Percentiles rank a stretch among this genome's conserved stretches.
These are phyloP conservation scores for Kuschelorhynchus macadamiae DNA, from an alignment of 2,888 invertebrate genomes.

Conservation along the genomic window DNA sequence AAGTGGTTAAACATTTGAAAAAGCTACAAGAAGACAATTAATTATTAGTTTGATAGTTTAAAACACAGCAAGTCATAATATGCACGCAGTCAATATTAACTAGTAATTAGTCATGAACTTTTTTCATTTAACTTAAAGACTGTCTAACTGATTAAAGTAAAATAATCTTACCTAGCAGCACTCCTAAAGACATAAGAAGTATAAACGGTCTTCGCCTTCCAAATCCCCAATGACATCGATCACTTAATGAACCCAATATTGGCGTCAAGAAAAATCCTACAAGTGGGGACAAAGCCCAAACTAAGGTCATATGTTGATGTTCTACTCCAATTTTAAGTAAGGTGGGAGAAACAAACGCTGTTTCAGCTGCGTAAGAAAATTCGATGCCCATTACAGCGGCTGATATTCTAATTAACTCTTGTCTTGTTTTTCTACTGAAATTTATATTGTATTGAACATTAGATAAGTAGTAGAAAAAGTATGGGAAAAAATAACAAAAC, in stretches of 20 bases:
- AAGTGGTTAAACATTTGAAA: too few species aligned
- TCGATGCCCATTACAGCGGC: slow-evolving; percentile 98
- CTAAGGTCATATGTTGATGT: slow-evolving; percentile 93
- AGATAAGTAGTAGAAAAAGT: too few species aligned
- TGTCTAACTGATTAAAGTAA: too few species aligned
- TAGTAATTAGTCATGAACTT: too few species aligned
- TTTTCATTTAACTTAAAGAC: too few species aligned
- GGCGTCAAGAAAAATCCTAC: slow-evolving; percentile 96
- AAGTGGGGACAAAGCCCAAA: slow-evolving; percentile 95
- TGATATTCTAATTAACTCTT: slow-evolving; percentile 88
- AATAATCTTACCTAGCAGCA: slow-evolving; percentile 82
- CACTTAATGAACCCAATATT: slow-evolving; percentile 91
- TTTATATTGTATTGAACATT: too few species aligned
- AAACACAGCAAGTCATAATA: too few species aligned
- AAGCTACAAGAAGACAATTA: too few species aligned
- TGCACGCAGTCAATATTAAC: too few species aligned
- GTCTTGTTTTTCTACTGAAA: slow-evolving; percentile 81
- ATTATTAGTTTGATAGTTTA: too few species aligned
- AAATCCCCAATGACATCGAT: slow-evolving; percentile 84
- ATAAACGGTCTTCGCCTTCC: slow-evolving; percentile 95
- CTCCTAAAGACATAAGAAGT: slow-evolving; percentile 88
- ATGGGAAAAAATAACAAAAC: too few species aligned
- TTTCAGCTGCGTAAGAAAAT: slow-evolving; percentile 97
- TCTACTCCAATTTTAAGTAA: slow-evolving; percentile 93
- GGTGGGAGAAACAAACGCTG: slow-evolving; percentile 96